Base-by-base conservation (phyloP, 1,140 invertebrate species). In the Philopotamus ludificatus region DNA sequence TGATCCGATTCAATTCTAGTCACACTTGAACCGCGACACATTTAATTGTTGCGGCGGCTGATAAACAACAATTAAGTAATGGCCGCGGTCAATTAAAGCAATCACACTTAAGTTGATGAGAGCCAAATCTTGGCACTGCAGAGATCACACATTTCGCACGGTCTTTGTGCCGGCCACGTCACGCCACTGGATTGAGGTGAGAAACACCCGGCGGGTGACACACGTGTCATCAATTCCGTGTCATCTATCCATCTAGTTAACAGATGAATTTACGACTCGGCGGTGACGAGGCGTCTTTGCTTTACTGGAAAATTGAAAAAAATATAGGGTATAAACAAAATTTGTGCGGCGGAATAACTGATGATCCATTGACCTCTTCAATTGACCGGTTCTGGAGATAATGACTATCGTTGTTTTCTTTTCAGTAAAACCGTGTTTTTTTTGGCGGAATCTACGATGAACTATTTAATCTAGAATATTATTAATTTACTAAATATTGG, bases 101-200 rank as follows among this genome's bases (percentile, higher is more conserved):
- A 70, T 70, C 68, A 70, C 68, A 70, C 68, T 70, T 70, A 66
- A 70, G 63, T 66, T 64, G 68, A 63, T 66, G 68, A 66, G 60
- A 58, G 55, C 63, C 64, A 70, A 70, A 70, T 70, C 68, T 70
- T 70, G 68, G 64, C 64, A 49, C 18, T 54, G 64, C 64, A 55
- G 68, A 70, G 68, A 70, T 70, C 68, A 59, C 45, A 59, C 61
- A 63, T 64, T 70, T 70, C 68, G 68, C 68, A 70, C 68, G 68
- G 61, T 70, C 68, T 70, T 66, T 66, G 68, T 47, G 53, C 23
- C 41, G 50, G 59, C 61, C 53, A 57, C 47, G 10, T 66, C 63
- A 66, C 64, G 60, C 63, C 64, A 70, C 42, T 50, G 39, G 63
- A 70, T 70, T 70, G 54, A 70, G 68, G 68, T 70, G 68, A 70